Conservation (phyloP, 2,797 vertebrate species). For the Semaprochilodus insignis region DNA sequence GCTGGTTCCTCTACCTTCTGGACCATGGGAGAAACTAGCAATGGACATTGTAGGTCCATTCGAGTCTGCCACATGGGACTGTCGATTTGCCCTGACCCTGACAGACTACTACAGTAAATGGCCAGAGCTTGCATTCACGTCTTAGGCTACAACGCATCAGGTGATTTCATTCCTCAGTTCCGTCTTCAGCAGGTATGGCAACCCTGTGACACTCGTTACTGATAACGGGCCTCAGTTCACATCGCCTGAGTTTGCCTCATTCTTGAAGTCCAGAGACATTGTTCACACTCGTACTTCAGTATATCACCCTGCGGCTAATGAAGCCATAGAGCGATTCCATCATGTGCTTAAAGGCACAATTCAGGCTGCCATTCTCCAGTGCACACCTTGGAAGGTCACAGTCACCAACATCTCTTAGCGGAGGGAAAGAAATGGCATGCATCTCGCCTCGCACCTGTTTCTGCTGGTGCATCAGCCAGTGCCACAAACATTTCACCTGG, state of each 20-base stretch:
- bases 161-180: conserved; percentile 23
- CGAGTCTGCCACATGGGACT: conserved; percentile 8
- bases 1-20: conserved; percentile 17
- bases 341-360: conserved; percentile 10
- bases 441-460: no score
- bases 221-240: conserved; percentile 24
- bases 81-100: conserved; percentile 10
- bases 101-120: not conserved
- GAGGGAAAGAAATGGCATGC: no score
- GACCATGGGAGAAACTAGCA: conserved; percentile 13
- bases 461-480: no score
- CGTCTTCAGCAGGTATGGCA: conserved; percentile 1
- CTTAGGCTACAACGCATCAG: not conserved
- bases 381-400: not conserved
- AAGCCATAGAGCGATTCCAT: conserved; percentile 14
- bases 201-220: not conserved
- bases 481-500: no score
- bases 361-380: conserved; percentile 10
- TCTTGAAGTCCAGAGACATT: conserved; percentile 12
- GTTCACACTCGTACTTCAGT: not conserved
- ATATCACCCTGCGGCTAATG: conserved; percentile 14
- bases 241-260: conserved; percentile 1
- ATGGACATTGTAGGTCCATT: conserved; percentile 28
- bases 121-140: conserved; percentile 18
- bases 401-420: conserved; percentile 27